A percentile compares a stretch with the other conserved stretches of the same genome.
Evolutionary conservation across 2,797 vertebrate genomes (phyloP).

Genomic region (Rhinella marina): DNA sequence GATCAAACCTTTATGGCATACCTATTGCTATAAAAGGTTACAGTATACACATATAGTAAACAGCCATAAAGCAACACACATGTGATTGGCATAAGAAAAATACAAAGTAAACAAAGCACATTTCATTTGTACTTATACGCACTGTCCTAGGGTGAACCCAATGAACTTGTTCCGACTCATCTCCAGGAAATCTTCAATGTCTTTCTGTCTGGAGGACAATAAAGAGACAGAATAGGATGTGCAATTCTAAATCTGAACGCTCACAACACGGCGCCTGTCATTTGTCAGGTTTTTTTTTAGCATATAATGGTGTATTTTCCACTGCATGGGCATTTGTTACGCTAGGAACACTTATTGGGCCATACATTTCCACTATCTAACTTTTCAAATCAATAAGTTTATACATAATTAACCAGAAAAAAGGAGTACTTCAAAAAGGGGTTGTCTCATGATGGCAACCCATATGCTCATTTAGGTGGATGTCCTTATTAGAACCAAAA

Average conservation of each 20-base stretch:
- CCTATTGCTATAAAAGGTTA: not conserved
- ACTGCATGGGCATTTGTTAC: too few species aligned
- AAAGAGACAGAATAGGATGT: slow-evolving; percentile 6
- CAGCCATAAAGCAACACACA: not conserved
- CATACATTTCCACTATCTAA: too few species aligned
- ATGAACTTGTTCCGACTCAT: slow-evolving; percentile 97
- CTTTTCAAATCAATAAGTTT: too few species aligned
- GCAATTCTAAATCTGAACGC: not conserved
- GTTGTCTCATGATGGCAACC: not conserved
- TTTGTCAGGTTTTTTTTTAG: not conserved
- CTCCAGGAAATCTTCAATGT: slow-evolving; percentile 96
- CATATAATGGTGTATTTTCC: too few species aligned
- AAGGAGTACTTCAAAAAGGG: not conserved
- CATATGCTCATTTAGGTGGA: not conserved
- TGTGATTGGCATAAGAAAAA: not conserved
- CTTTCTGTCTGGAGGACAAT: slow-evolving; percentile 85
- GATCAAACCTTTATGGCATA: not conserved
- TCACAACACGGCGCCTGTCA: not conserved
- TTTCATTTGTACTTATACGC: slow-evolving; percentile 67
- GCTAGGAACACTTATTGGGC: too few species aligned
- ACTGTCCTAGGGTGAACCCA: slow-evolving; percentile 95
- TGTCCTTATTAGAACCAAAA: too few species aligned
- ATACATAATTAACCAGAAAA: too few species aligned
- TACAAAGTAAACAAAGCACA: not conserved
- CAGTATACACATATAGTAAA: too few species aligned